phyloP scores from a whole-genome alignment of 2,113 vertebrate species.

The Orycteropus afer region DNA sequence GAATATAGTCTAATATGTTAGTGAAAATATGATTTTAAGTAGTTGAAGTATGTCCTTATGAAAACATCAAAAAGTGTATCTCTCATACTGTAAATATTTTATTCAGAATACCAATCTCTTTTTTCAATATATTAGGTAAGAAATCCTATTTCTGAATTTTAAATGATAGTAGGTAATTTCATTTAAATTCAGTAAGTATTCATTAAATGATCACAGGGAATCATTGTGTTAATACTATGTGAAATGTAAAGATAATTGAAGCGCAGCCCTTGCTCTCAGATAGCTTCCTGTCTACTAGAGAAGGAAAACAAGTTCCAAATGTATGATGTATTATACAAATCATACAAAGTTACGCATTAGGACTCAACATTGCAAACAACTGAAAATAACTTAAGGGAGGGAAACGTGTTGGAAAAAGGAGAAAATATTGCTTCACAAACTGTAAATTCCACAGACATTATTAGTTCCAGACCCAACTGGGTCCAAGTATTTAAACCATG shows the following conservation, averaged over 20 bases:
- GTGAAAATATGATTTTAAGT: conserved; percentile 11
- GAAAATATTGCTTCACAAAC: conserved; percentile 19
- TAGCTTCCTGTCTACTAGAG: neutral
- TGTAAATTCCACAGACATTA: neutral
- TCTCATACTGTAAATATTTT: neutral
- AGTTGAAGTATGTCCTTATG: neutral
- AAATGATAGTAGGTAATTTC: neutral
- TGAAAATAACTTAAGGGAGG: neutral
- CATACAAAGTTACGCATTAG: neutral
- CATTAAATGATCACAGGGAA: neutral
- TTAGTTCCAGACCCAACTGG: neutral
- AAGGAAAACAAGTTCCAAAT: neutral
- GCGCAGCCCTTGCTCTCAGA: neutral
- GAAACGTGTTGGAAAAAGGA: neutral
- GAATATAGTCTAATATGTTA: neutral
- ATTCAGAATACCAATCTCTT: neutral
- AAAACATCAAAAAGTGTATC: neutral
- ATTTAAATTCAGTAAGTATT: neutral
- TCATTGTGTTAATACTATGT: neutral
- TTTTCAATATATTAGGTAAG: conserved; percentile 18
- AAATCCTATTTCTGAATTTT: neutral
- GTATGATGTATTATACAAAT: neutral
- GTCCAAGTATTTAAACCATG: neutral
- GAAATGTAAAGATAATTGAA: neutral
- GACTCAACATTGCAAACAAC: neutral